Evolutionary conservation across 2,888 invertebrate species (phyloP).

Genomic region (Aricia artaxerxes): DNA sequence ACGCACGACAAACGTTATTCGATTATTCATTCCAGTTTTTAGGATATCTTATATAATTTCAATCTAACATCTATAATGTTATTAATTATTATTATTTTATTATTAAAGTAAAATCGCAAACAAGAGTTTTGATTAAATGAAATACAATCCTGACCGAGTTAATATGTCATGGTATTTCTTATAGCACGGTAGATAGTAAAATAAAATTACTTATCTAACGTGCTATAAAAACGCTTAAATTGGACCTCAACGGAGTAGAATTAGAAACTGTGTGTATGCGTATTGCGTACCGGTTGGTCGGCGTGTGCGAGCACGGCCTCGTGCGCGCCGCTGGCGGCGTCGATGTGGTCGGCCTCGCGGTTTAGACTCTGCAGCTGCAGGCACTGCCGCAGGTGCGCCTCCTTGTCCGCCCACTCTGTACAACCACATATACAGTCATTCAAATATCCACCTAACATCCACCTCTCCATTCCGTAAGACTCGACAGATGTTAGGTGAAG

Average conservation of each 20-base stretch:
- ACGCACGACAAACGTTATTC: neutral
- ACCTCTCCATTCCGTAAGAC: neutral
- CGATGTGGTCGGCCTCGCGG: conserved; percentile 97
- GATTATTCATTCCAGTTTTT: neutral
- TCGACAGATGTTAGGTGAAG: no score
- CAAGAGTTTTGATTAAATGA: no score
- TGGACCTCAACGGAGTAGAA: no score
- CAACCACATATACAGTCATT: neutral
- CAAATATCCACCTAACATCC: neutral
- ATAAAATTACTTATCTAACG: no score
- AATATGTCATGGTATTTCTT: no score
- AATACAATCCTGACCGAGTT: no score
- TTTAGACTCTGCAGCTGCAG: conserved; percentile 95
- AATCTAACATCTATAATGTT: no score
- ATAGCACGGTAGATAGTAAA: no score
- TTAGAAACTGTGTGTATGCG: neutral
- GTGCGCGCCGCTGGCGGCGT: conserved; percentile 96
- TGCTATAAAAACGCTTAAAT: no score
- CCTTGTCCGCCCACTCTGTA: conserved; percentile 89
- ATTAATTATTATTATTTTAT: no score
- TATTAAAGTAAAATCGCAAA: no score
- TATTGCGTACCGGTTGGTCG: conserved; percentile 85
- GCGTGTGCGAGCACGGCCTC: conserved; percentile 95
- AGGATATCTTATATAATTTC: no score
- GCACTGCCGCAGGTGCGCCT: conserved; percentile 91